Conservation (phyloP, 2,113 vertebrate species). For the Puffinus mauretanicus region DNA sequence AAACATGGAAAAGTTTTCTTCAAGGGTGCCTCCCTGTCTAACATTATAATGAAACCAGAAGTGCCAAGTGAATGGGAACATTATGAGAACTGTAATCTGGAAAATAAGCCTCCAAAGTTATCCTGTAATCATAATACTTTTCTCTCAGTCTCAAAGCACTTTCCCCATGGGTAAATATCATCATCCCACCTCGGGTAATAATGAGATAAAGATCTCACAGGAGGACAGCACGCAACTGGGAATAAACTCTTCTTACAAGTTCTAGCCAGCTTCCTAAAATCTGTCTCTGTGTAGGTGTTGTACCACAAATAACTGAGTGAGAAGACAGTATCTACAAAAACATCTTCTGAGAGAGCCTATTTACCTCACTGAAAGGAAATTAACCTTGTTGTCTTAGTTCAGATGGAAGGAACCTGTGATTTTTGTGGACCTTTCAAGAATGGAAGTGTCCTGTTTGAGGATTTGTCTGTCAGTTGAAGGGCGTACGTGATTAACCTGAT, state of each 20-base stretch:
- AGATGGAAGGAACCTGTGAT: not conserved
- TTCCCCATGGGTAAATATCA: not conserved
- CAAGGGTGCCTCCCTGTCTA: not conserved
- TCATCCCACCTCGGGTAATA: not conserved
- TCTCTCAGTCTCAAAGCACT: not conserved
- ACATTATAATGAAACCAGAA: not conserved
- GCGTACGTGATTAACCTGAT: not conserved
- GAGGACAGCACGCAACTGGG: not conserved
- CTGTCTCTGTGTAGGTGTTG: not conserved
- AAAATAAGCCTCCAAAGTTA: not conserved
- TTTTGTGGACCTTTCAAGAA: conserved; percentile 43
- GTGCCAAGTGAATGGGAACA: not conserved
- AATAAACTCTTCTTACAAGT: not conserved
- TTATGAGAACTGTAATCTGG: not conserved
- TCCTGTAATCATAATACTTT: not conserved
- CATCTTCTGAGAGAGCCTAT: not conserved
- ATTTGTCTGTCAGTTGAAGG: not conserved
- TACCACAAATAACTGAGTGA: not conserved
- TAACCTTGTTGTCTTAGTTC: not conserved
- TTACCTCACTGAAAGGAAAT: not conserved
- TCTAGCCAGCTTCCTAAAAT: not conserved
- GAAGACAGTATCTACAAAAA: not conserved
- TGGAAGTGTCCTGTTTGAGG: not conserved
- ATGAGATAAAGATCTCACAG: not conserved
- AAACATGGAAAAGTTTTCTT: not conserved